Conservation (phyloP, 2,113 vertebrate species). For the Chrysemys picta region DNA sequence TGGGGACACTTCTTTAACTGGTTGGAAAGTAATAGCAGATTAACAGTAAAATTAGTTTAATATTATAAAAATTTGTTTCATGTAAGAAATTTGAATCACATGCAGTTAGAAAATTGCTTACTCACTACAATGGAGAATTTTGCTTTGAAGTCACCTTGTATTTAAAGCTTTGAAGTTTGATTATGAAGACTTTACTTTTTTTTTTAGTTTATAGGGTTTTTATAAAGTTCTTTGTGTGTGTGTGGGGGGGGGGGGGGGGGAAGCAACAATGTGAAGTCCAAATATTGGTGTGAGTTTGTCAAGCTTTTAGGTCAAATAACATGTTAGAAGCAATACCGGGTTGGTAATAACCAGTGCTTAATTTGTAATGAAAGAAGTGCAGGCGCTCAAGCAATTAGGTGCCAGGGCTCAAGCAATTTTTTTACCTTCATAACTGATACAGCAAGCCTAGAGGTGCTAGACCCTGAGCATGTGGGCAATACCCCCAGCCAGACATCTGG, state of each 20-base stretch:
- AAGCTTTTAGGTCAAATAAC: background rate
- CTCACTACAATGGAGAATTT: background rate
- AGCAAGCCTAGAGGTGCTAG: no score
- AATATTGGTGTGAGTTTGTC: background rate
- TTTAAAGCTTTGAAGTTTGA: conserved; percentile 6
- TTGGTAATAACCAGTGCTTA: background rate
- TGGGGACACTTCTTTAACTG: background rate
- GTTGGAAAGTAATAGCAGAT: background rate
- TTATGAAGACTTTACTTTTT: background rate
- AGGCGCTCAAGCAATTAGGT: no score
- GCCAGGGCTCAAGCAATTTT: no score
- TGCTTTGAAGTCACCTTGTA: background rate
- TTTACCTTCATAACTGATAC: no score
- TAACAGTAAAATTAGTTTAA: background rate
- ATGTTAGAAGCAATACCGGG: background rate
- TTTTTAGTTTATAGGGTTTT: background rate
- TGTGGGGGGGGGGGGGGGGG: no score
- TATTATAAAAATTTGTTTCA: background rate
- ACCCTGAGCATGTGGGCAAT: no score
- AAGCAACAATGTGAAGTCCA: background rate
- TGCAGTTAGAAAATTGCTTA: background rate
- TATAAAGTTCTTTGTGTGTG: background rate
- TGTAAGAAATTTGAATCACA: background rate
- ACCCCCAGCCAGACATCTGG: no score
- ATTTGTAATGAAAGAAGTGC: no score